Evolutionary conservation across 1,140 invertebrate species (phyloP), one percentile per base, ranked within the genome.

Genomic region (Chionoecetes opilio): DNA sequence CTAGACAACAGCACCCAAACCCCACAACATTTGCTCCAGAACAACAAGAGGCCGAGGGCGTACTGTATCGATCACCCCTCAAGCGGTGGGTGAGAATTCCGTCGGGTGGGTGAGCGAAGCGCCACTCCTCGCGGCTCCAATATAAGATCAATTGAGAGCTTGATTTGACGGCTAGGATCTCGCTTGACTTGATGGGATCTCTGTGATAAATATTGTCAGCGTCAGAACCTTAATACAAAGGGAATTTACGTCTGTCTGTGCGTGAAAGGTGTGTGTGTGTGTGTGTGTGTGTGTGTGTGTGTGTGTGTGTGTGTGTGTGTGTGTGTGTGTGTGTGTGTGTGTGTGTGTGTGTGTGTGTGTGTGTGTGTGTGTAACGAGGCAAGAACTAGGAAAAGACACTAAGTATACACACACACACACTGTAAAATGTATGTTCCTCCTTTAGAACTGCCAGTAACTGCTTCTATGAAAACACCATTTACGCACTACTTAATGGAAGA

Each of bases 71-170:
- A 92, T 35, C 75, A 41, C 75, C 91, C 91, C 91, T 92, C 91
- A 84, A 92, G 91, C 91, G 91, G 11, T n/a, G 34, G 34, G 91
- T 92, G 91, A 92, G 91, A 92, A 85, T 87, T 93, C 63, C 38
- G 92, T 31, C 84, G 92, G 46, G 46, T 14, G 53, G 31, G 75
- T 35, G 38, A 38, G 34, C 82, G n/a, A 53, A 38, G 46, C 31
- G 32, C 82, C 38, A 46, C 82, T 82, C 91, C 82, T 92, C 91
- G 38, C 75, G 75, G 35, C 92, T 37, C 94, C 94, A 95, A 91
- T 95, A 91, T 95, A 95, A 95, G 94, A 95, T 95, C 94, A 95
- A 95, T 95, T 95, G 94, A 95, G 94, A 95, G 94, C 82, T 95
- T 95, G 94, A 95, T 95, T 95, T 95, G 94, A 95, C 94, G 94